Base-by-base conservation (phyloP, 2,113 vertebrate species). In the Vulpes lagopus region DNA sequence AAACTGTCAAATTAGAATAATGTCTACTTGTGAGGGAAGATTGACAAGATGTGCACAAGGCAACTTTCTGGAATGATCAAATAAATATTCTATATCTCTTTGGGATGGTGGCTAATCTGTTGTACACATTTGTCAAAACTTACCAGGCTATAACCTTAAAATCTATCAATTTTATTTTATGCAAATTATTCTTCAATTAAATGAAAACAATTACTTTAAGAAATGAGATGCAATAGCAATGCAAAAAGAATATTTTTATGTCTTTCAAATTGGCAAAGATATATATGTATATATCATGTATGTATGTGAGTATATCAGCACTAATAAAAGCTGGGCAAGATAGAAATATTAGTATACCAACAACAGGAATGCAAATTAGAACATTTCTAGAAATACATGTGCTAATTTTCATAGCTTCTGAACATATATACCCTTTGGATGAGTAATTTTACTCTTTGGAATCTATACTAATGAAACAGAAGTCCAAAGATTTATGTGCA, bases 351-450 rank as follows among this genome's bases (percentile, higher is more conserved):
- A 9, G 25, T 67, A 82, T 60, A 60, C 4, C 15, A 3, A 49
- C 55, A 14, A 25, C 55, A 4, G 4, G 11, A 93, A 15, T 82
- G 55, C 11, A 79, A 53, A 60, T 87, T 14, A 96, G 11, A 49
- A 19, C 27, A 88, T 55, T 91, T 71, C n/a, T 94, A 30, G 53
- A 94, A 96, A 57, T 74, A 73, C 84, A 65, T 74, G 71, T 88
- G 7, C 17, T 19, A 65, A 51, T 89, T 87, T 51, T 91, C 43
- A 57, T 74, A 84, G 25, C 49, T 79, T 88, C 27, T 92, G 74
- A 62, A 62, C 83, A 79, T n/a, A 16, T 89, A 86, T 65, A 65
- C 15, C 35, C 30, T 85, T 84, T 88, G n/a, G 55, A 80, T 60
- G 74, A 82, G 25, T 67, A 89, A 73, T 60, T 92, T 15, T 38